Percentiles rank a stretch among this genome's conserved stretches.
Evolutionary conservation across 2,113 vertebrate genomes (phyloP).

Genomic region (Colistium nudipinnis): DNA sequence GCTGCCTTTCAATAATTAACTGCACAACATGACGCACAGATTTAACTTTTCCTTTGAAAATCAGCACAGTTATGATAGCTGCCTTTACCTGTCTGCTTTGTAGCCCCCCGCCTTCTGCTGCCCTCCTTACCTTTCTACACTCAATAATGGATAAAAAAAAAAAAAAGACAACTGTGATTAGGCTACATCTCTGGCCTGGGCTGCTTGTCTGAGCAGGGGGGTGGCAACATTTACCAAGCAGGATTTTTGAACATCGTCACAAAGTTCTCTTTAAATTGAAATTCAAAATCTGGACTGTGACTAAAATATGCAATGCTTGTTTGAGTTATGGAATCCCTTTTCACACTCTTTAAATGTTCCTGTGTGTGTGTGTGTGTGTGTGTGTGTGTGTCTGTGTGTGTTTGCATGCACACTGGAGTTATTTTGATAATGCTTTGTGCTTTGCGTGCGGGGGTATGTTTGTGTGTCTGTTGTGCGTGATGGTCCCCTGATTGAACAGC

Average conservation of each 20-base stretch:
- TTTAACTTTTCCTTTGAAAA: constrained; percentile 50
- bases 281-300: constrained; percentile 24
- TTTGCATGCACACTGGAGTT: neutral
- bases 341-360: constrained; percentile 17
- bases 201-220: neutral
- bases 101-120: neutral
- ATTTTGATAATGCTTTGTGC: constrained; percentile 22
- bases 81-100: constrained; percentile 29
- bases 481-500: constrained; percentile 77
- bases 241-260: neutral
- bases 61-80: constrained; percentile 32
- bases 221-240: constrained; percentile 16
- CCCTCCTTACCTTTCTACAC: neutral
- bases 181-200: constrained; percentile 1
- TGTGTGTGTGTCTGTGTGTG: constrained; percentile 26
- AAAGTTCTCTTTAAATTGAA: constrained; percentile 1
- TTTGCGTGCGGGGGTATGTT: constrained; percentile 16
- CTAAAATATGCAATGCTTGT: constrained; percentile 46
- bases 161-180: constrained; percentile 35
- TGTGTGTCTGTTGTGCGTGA: constrained; percentile 51
- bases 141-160: constrained; percentile 51
- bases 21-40: constrained; percentile 43
- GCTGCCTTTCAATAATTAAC: constrained; percentile 55
- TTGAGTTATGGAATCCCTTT: constrained; percentile 38
- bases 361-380: constrained; percentile 15